Base-by-base conservation (phyloP, 2,113 vertebrate species). In the Oxygymnocypris stewartii region DNA sequence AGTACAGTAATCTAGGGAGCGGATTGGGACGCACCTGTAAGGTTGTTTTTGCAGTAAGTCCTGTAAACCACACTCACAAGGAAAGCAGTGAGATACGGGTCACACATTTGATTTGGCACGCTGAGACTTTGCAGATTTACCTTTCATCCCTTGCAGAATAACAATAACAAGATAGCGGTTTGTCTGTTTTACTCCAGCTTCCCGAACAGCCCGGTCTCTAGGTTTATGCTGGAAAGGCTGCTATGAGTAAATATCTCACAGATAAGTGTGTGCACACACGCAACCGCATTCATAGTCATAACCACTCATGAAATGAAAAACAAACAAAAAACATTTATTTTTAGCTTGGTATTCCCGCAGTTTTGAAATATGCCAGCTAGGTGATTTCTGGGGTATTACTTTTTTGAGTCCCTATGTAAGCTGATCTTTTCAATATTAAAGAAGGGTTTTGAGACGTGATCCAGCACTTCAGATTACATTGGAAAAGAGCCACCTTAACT, bases 121-220 rank as follows among this genome's bases (percentile, higher is more conserved):
- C 77, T 75, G 80, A 82, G 59, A 65, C 35, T 31, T 31, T 1
- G 18, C 49, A 23, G 49, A 79, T 59, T 79, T 82, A 84, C 86
- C 84, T 85, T 88, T 42, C 85, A 82, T 90, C 71, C 61, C 78
- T 86, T 85, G 87, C 57, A 65, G 79, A 79, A 82, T 82, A 82
- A 76, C 84, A 88, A 79, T 84, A 85, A 88, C 86, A 85, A 88
- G 86, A 90, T 84, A 87, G 82, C 79, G 40, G 75, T 77, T 77
- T 77, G n/a, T 54, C 77, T 79, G 54, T 25, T 65, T 44, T 65
- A 82, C 14, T 67, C 47, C 61, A 47, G 79, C 59, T 67, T 61
- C 28, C 54, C 6, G 23, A 51, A 35, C 28, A 78, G 16, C 49
- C 47, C 4, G 16, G 49, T 78, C 47, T 57, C 67, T 37, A 13